Evolutionary conservation across 2,797 vertebrate species (phyloP).

Genomic region (Anabacerthia variegaticeps): DNA sequence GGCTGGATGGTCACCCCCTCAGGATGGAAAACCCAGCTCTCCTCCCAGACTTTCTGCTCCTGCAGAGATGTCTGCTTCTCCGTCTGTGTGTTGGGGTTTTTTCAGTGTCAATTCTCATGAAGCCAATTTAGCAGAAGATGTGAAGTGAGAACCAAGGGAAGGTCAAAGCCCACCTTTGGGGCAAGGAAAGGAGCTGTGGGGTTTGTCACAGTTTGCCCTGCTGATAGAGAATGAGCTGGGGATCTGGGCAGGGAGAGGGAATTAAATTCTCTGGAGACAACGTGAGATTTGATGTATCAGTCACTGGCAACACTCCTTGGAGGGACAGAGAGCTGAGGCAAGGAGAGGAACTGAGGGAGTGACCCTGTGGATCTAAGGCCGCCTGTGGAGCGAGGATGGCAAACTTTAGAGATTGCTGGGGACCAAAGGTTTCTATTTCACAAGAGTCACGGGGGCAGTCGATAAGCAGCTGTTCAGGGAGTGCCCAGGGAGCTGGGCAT

Average conservation of each 20-base stretch:
- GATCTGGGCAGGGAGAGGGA: background rate
- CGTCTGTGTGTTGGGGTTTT: rapidly evolving
- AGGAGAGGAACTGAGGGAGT: background rate
- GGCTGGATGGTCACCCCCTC: background rate
- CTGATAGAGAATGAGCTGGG: background rate
- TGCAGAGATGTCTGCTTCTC: background rate
- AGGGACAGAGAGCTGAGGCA: background rate
- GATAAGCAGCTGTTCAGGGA: background rate
- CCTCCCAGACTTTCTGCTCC: background rate
- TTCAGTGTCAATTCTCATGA: background rate
- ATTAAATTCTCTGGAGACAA: background rate
- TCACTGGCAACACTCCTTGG: background rate
- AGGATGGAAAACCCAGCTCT: background rate
- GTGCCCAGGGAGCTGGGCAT: background rate
- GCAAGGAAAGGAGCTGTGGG: background rate
- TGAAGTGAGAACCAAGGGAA: background rate
- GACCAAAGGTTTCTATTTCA: background rate
- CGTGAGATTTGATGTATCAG: background rate
- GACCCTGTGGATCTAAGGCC: background rate
- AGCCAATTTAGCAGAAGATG: background rate
- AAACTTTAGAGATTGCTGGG: background rate
- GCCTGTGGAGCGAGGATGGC: background rate
- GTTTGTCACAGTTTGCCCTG: background rate
- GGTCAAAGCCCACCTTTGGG: background rate
- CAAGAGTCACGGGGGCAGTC: background rate